A percentile compares a stretch with the other conserved stretches of the same genome.
phyloP scores from a whole-genome alignment of 1,140 invertebrate species.

The Pseudomyrmex cubaensis region DNA sequence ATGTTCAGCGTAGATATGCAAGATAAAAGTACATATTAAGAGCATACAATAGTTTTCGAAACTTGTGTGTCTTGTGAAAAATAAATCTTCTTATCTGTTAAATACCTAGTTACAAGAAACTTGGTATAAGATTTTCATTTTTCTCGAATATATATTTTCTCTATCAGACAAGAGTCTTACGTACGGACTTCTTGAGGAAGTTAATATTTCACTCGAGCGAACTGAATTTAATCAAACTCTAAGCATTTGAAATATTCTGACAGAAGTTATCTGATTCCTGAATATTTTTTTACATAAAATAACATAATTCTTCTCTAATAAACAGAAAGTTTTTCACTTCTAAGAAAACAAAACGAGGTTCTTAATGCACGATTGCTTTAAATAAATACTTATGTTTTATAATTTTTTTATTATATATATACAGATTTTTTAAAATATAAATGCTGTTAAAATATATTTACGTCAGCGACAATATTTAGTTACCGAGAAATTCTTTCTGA shows the following conservation, averaged over 20 bases:
- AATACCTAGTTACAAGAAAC: background rate
- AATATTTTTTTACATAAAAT: background rate
- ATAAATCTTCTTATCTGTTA: conserved; percentile 1
- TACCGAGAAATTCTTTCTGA: background rate
- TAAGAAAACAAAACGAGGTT: no score
- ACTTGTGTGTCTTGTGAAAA: background rate
- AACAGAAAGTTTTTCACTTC: no score
- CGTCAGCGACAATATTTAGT: background rate
- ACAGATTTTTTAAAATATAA: no score
- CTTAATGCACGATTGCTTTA: no score
- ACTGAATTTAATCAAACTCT: background rate
- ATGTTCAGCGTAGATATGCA: no score
- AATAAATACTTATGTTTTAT: no score
- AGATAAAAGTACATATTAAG: background rate
- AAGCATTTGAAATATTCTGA: conserved; percentile 3
- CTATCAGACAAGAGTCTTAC: conserved; percentile 8
- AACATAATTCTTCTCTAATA: no score
- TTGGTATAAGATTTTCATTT: background rate
- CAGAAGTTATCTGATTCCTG: background rate
- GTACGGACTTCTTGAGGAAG: background rate
- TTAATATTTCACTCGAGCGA: background rate
- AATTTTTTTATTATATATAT: no score
- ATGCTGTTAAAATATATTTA: no score
- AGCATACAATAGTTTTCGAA: background rate
- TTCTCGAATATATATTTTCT: conserved; percentile 14